Evolutionary conservation across 2,888 invertebrate species (phyloP), one percentile per base, ranked within the genome.

Genomic region (Leptogaster cylindrica): DNA sequence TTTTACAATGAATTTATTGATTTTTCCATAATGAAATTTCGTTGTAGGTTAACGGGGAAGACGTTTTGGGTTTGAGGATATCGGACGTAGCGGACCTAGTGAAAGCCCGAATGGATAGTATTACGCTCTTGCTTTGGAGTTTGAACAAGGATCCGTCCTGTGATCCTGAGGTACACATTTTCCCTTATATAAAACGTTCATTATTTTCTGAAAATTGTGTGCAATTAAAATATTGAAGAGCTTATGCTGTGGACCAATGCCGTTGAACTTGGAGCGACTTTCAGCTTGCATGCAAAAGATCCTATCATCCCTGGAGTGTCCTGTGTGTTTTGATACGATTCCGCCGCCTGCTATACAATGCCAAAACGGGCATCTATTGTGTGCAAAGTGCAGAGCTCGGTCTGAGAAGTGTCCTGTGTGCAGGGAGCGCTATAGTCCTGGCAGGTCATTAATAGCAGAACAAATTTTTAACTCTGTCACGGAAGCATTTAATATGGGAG

Each of bases 331-430:
- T 72, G 85, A 87, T 71, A 86, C 85, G 63, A 86, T 87, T 68
- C 76, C 82, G 36, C 85, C 88, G 8, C 88, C 88, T 3, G 84
- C 85, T 1, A 83, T 85, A 71, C 88, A 88, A 74, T 88, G 88
- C 74, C 85, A 86, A 65, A 86, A 87, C 73, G 88, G 88, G 0
- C 88, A 88, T 75, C 80, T 88, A 70, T 82, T 88, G 48, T 88
- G 88, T 75, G 81, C 83, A 31, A 82, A 82, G 68, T 88, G 88
- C 73, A 84, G 86, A 72, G 79, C 84, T 12, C 85, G 85, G 75
- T 83, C 86, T 16, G 82, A 84, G 70, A 81, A 82, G 66, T 88
- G 88, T 75, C 88, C 88, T 1, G 83, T 88, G 2, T 88, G 88
- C 73, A 82, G 88, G 39, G 83, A 86, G 44, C 81, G 82, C 71